Conservation (phyloP, 2,888 invertebrate species). For the Acanthosepion lycidas region DNA sequence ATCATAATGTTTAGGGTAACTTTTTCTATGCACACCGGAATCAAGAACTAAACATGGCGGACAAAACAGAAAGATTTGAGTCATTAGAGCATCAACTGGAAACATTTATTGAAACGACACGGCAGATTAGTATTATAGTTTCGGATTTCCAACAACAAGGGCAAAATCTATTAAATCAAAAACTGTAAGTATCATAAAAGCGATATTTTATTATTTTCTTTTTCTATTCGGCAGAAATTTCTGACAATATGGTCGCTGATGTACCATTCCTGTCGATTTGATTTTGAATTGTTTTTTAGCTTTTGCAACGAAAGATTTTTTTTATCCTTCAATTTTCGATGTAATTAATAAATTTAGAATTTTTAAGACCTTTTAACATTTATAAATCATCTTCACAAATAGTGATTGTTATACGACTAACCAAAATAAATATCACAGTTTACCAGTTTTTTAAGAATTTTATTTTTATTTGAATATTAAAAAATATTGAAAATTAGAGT, state of each 20-base stretch:
- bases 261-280: background rate
- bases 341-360: too few species aligned
- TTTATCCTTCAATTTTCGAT: too few species aligned
- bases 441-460: too few species aligned
- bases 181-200: conserved; percentile 83
- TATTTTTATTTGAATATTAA: too few species aligned
- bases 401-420: too few species aligned
- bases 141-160: conserved; percentile 98
- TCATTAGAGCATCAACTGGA: conserved; percentile 94
- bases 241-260: background rate
- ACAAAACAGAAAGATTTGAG: conserved; percentile 82
- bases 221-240: background rate
- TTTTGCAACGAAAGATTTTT: too few species aligned
- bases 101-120: conserved; percentile 96
- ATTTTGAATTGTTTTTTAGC: background rate
- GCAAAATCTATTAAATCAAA: conserved; percentile 96
- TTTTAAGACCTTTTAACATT: background rate
- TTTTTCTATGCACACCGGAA: background rate
- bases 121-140: conserved; percentile 98
- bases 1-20: background rate
- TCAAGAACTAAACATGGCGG: conserved; percentile 79
- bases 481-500: too few species aligned
- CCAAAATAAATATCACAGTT: too few species aligned
- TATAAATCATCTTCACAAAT: background rate
- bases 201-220: background rate